phyloP scores from a whole-genome alignment of 2,888 invertebrate genomes.

The Caenorhabditis sinica region DNA sequence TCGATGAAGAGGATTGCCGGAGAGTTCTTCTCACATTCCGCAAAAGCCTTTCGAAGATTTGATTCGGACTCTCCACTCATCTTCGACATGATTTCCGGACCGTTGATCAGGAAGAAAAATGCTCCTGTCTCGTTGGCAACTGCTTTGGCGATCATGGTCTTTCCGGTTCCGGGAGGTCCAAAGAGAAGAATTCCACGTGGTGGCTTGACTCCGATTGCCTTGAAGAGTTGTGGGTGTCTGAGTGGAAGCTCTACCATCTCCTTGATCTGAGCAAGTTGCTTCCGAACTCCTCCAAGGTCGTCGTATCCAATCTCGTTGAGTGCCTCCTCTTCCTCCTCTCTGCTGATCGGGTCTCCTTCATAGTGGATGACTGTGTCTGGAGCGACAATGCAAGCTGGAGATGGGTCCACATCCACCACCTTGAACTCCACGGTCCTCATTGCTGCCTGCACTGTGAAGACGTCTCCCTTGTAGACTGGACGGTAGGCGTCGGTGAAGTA shows the following conservation, averaged over 20 bases:
- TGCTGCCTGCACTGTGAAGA: conserved; percentile 97
- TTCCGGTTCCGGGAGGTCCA: conserved; percentile 94
- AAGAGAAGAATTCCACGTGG: conserved; percentile 98
- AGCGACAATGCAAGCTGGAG: conserved; percentile 98
- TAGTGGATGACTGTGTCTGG: conserved; percentile 99
- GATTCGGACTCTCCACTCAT: conserved; percentile 99
- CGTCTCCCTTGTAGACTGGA: conserved; percentile 96
- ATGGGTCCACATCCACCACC: conserved; percentile 97
- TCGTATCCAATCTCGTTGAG: conserved; percentile 98
- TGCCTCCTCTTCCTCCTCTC: conserved; percentile 99
- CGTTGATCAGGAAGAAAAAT: conserved; percentile 99
- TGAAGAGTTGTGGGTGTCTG: conserved; percentile 98
- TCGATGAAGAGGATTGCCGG: conserved; percentile 99
- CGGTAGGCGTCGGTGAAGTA: conserved; percentile 99
- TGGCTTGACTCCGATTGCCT: conserved; percentile 88
- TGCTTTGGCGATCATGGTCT: conserved; percentile 97
- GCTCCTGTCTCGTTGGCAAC: conserved; percentile 99
- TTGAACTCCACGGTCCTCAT: conserved; percentile 99
- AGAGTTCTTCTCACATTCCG: conserved; percentile 99
- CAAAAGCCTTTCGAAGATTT: conserved; percentile 98
- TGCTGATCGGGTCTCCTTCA: conserved; percentile 98
- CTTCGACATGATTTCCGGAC: conserved; percentile 99
- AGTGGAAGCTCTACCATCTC: conserved; percentile 99
- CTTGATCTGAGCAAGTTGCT: conserved; percentile 99
- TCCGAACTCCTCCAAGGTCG: conserved; percentile 98